Evolutionary conservation across 2,888 invertebrate genomes (phyloP).

Genomic region (Luffia ferchaultella): DNA sequence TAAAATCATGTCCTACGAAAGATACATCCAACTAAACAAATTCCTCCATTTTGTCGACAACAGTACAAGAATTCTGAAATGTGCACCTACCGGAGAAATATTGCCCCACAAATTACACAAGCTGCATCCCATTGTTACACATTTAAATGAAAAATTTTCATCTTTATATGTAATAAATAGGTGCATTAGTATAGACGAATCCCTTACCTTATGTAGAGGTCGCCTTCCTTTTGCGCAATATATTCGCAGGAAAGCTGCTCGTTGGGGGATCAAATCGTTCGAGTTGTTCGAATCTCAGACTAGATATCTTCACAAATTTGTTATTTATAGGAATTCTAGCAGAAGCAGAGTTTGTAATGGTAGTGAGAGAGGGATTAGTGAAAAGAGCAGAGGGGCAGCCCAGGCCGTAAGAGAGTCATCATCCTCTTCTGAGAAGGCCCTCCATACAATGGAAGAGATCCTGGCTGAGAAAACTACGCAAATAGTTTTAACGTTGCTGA

Average conservation of each 20-base stretch:
- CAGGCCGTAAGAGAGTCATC: not conserved
- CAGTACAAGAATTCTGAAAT: not conserved
- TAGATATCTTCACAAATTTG: constrained; percentile 3
- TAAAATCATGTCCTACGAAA: not conserved
- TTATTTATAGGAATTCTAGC: not conserved
- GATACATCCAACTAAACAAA: constrained; percentile 1
- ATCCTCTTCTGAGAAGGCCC: not conserved
- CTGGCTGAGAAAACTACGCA: not conserved
- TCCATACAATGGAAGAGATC: not conserved
- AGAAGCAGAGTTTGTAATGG: not conserved
- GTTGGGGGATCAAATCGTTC: constrained; percentile 5
- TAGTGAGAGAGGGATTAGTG: not conserved
- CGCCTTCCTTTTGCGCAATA: constrained; percentile 19
- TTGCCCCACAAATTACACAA: not conserved
- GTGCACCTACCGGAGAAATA: not conserved
- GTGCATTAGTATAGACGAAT: constrained; percentile 2
- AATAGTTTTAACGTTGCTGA: not conserved
- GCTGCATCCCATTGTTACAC: constrained; percentile 1
- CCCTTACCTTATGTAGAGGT: constrained; percentile 1
- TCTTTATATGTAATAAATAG: not conserved
- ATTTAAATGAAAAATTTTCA: constrained; percentile 4
- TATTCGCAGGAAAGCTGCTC: constrained; percentile 8
- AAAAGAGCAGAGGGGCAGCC: not conserved
- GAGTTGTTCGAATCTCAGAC: constrained; percentile 6
- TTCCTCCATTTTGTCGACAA: constrained; percentile 4